These are phyloP conservation scores for Pseudorhiza aurosa DNA, from an alignment of 30 jellyfish, hydroid and myxozoan genomes.

Conservation along the genomic window DNA sequence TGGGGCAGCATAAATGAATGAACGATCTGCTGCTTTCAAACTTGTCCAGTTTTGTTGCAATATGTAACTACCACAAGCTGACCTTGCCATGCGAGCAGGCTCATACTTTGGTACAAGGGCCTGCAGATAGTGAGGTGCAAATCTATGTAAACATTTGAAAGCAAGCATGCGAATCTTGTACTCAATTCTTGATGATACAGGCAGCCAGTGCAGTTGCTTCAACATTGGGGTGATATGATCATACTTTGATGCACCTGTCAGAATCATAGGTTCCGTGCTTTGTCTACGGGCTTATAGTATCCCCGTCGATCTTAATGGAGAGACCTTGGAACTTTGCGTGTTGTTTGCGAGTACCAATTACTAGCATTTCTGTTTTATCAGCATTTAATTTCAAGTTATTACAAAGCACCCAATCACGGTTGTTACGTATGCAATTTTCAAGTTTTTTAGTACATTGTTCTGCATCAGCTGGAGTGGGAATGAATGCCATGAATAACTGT, in stretches of 20 bases:
- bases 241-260: constrained; percentile 42
- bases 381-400: constrained; percentile 45
- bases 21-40: constrained; percentile 51
- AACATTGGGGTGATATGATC: too few relatives aligned
- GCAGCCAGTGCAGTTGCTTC: too few relatives aligned
- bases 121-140: too few relatives aligned
- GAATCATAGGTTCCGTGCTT: constrained; percentile 52
- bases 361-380: constrained; percentile 57
- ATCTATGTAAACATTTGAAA: constrained; percentile 54
- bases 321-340: constrained; percentile 63
- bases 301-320: constrained; percentile 59
- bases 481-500: constrained; percentile 44
- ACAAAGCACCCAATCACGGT: constrained; percentile 45
- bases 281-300: constrained; percentile 55
- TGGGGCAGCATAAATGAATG: constrained; percentile 50
- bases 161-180: constrained; percentile 60
- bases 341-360: constrained; percentile 63
- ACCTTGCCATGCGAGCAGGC: too few relatives aligned
- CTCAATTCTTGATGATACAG: too few relatives aligned
- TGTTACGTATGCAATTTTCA: constrained; percentile 50
- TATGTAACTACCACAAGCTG: constrained; percentile 31
- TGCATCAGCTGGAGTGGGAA: constrained; percentile 68
- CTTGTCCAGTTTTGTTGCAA: constrained; percentile 55
- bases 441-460: constrained; percentile 47
- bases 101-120: too few relatives aligned